Evolutionary conservation across 2,888 invertebrate genomes (phyloP).

Genomic region (Cryptus viduatorius): DNA sequence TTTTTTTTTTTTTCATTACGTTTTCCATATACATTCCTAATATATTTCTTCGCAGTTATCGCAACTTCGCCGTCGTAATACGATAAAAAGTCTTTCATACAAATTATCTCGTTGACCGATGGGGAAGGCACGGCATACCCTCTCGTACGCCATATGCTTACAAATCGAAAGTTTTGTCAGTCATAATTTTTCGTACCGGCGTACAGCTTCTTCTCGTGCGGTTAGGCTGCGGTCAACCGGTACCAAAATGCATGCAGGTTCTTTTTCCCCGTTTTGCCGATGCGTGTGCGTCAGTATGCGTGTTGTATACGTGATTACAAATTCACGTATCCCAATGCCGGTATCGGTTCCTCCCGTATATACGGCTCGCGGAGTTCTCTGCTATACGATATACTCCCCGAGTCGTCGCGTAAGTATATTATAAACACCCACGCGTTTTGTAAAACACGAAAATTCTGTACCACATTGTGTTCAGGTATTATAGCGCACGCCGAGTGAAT

Average conservation of each 20-base stretch:
- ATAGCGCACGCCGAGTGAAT: slow-evolving; percentile 19
- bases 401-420: background rate
- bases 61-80: background rate
- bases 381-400: background rate
- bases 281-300: background rate
- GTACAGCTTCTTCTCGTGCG: slow-evolving; percentile 18
- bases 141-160: background rate
- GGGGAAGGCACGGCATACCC: background rate
- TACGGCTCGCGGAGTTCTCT: background rate
- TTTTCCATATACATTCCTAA: background rate
- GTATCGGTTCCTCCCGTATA: background rate
- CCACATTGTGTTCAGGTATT: background rate
- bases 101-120: slow-evolving; percentile 9
- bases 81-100: slow-evolving; percentile 5
- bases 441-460: slow-evolving; percentile 2
- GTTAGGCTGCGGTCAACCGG: background rate
- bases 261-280: background rate
- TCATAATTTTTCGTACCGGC: background rate
- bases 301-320: background rate
- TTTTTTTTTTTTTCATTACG: background rate
- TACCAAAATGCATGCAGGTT: background rate
- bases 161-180: slow-evolving; percentile 11
- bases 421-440: slow-evolving; percentile 26
- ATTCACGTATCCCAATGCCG: background rate
- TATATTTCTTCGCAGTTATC: background rate